Evolutionary conservation across 2,888 invertebrate species (phyloP).

Genomic region (Cheilosia pagana): DNA sequence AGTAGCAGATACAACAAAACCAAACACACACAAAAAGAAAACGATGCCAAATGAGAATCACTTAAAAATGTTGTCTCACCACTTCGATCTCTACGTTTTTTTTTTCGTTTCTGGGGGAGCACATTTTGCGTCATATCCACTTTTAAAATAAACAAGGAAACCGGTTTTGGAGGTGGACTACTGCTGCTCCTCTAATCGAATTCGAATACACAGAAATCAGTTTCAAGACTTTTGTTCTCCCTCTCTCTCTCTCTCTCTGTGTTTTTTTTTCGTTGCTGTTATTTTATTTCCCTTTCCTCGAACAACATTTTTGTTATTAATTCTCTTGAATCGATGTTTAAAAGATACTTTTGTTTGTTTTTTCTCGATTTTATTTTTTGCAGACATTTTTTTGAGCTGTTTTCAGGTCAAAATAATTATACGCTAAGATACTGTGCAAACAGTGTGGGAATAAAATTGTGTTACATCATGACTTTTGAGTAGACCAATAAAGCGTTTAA

Average conservation of each 20-base stretch:
- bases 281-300: constrained; percentile 25
- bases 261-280: background rate
- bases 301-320: constrained; percentile 2
- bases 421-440: background rate
- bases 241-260: background rate
- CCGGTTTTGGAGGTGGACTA: constrained; percentile 61
- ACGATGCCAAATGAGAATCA: constrained; percentile 44
- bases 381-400: constrained; percentile 1
- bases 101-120: background rate
- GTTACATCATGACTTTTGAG: constrained; percentile 25
- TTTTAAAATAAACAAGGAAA: constrained; percentile 47
- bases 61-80: constrained; percentile 28
- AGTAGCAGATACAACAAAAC: background rate
- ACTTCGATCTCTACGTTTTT: constrained; percentile 1
- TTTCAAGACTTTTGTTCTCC: constrained; percentile 10
- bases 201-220: constrained; percentile 24
- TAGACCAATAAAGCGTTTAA: background rate
- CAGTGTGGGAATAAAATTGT: constrained; percentile 32
- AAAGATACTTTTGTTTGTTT: constrained; percentile 28
- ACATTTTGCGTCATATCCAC: constrained; percentile 61
- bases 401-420: constrained; percentile 43
- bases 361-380: constrained; percentile 1
- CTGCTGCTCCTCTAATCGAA: constrained; percentile 16
- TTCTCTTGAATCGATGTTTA: constrained; percentile 40
- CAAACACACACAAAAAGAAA: constrained; percentile 11